Conservation (phyloP, 2,797 vertebrate species). For the Siniperca scherzeri region DNA sequence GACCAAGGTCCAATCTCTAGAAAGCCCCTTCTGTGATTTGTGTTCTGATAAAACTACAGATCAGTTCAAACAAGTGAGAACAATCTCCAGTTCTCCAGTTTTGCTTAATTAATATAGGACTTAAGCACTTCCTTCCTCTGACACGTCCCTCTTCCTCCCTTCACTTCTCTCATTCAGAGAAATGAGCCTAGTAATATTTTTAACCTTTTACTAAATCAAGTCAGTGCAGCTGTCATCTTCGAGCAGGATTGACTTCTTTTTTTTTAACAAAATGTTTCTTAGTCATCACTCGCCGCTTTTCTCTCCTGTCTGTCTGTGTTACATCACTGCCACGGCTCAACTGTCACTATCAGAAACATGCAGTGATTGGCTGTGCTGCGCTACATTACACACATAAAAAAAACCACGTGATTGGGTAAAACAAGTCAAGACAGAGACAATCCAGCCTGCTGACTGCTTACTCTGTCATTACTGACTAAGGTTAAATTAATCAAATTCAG, state of each 20-base stretch:
- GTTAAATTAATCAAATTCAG: slow-evolving; percentile 3
- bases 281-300: slow-evolving; percentile 29
- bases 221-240: slow-evolving; percentile 41
- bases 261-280: slow-evolving; percentile 7
- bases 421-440: background rate
- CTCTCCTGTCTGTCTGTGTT: slow-evolving; percentile 19
- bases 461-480: background rate
- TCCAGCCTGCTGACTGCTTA: background rate
- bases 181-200: slow-evolving; percentile 27
- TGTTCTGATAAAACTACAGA: slow-evolving; percentile 2
- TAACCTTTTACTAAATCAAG: slow-evolving; percentile 45
- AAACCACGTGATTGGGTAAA: background rate
- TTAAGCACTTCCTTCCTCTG: background rate
- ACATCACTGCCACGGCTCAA: background rate
- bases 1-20: background rate
- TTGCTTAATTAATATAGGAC: background rate
- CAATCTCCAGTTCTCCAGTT: background rate
- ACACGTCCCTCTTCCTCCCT: background rate
- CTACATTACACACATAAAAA: slow-evolving; percentile 11
- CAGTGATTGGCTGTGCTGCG: slow-evolving; percentile 28
- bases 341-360: background rate
- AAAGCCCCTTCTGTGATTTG: background rate
- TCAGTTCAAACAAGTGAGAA: slow-evolving; percentile 9
- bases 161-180: slow-evolving; percentile 5
- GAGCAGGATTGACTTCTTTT: slow-evolving; percentile 37